Evolutionary conservation across 1,140 invertebrate species (phyloP).

Genomic region (Hirudo medicinalis): DNA sequence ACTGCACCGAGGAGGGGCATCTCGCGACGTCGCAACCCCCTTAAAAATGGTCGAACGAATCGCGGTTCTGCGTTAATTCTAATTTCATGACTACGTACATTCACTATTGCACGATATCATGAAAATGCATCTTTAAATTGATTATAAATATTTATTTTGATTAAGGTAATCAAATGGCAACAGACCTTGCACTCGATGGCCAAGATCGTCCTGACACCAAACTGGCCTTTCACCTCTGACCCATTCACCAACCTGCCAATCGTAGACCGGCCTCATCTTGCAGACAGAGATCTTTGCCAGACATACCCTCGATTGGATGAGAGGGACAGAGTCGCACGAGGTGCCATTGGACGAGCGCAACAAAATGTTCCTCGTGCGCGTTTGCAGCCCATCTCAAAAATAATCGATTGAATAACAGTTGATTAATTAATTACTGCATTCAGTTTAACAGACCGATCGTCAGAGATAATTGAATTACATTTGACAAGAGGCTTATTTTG

Average conservation of each 20-base stretch:
- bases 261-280: not conserved
- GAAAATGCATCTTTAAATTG: not conserved
- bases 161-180: not conserved
- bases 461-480: not conserved
- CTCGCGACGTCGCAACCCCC: too few relatives aligned
- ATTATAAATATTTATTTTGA: not conserved
- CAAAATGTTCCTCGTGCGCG: too few relatives aligned
- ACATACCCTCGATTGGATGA: not conserved
- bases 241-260: not conserved
- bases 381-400: too few relatives aligned
- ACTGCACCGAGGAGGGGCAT: too few relatives aligned
- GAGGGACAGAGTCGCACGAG: not conserved
- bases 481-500: not conserved
- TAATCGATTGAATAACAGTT: too few relatives aligned
- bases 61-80: too few relatives aligned
- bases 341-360: not conserved
- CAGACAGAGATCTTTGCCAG: not conserved
- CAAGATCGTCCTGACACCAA: not conserved
- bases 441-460: too few relatives aligned
- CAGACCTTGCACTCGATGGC: not conserved
- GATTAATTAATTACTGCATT: too few relatives aligned
- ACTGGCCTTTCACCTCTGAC: not conserved
- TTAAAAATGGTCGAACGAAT: too few relatives aligned
- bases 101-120: not conserved
- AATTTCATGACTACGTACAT: not conserved